These are phyloP conservation scores for Platalea minor DNA, from an alignment of 2,797 vertebrate genomes.

Conservation along the genomic window DNA sequence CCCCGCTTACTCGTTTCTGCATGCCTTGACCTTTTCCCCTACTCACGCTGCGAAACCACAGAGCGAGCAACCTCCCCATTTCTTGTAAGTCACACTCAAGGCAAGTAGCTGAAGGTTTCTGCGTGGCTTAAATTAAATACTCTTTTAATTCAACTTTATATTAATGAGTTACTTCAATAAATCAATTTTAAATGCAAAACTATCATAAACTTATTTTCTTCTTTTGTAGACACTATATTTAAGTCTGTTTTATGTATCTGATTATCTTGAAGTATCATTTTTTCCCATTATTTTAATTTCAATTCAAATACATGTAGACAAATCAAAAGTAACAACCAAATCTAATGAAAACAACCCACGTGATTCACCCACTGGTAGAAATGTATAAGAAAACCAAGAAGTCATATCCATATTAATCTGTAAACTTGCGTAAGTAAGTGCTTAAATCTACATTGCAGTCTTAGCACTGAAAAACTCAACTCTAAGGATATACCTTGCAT, in stretches of 20 bases:
- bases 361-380: not conserved
- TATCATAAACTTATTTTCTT: not conserved
- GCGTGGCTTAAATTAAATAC: not conserved
- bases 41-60: not conserved
- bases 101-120: not conserved
- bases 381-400: not conserved
- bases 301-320: not conserved
- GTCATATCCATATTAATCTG: not conserved
- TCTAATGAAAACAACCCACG: not conserved
- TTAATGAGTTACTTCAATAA: not conserved
- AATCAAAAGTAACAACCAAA: not conserved
- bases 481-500: not conserved
- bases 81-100: not conserved
- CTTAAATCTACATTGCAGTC: not conserved
- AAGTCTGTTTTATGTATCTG: not conserved
- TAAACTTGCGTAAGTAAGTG: not conserved
- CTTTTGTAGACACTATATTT: not conserved
- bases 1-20: not conserved
- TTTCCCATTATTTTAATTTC: not conserved
- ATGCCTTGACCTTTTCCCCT: not conserved
- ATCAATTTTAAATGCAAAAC: not conserved
- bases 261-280: not conserved
- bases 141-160: not conserved
- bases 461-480: not conserved
- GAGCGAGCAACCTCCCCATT: accelerated